phyloP scores from a whole-genome alignment of 2,888 invertebrate species.

The Heliconius charithonia region DNA sequence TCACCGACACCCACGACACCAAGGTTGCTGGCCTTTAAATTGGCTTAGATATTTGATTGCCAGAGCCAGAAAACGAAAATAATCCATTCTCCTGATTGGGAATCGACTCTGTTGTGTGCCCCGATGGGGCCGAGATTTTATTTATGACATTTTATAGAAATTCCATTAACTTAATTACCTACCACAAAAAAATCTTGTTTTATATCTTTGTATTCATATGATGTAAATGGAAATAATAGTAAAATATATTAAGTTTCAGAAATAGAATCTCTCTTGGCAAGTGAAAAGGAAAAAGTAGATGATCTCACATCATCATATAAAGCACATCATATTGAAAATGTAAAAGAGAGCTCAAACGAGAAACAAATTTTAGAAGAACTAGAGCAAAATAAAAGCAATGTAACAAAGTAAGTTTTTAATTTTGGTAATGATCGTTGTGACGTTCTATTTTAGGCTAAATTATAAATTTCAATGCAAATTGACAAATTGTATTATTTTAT shows the following conservation, averaged over 20 bases:
- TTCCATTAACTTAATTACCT: not conserved
- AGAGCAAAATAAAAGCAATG: not conserved
- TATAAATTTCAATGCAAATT: not conserved
- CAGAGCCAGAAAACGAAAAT: not conserved
- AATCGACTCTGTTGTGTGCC: not conserved
- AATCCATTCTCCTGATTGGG: not conserved
- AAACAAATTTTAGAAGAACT: constrained; percentile 20
- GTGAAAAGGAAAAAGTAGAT: constrained; percentile 47
- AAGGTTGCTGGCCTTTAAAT: too few relatives aligned
- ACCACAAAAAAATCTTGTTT: not conserved
- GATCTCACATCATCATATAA: constrained; percentile 23
- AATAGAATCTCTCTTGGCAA: constrained; percentile 52
- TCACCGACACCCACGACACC: too few relatives aligned
- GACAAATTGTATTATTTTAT: constrained; percentile 6
- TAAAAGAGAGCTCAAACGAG: not conserved
- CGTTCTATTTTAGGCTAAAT: not conserved
- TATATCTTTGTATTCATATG: not conserved
- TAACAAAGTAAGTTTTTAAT: constrained; percentile 8
- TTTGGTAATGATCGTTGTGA: not conserved
- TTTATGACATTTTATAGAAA: too few relatives aligned
- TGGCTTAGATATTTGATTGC: not conserved
- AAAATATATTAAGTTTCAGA: constrained; percentile 50
- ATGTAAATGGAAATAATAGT: not conserved
- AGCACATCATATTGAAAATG: not conserved
- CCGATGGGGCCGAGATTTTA: too few relatives aligned